phyloP scores from a whole-genome alignment of 2,888 invertebrate genomes.

The Automeris io region DNA sequence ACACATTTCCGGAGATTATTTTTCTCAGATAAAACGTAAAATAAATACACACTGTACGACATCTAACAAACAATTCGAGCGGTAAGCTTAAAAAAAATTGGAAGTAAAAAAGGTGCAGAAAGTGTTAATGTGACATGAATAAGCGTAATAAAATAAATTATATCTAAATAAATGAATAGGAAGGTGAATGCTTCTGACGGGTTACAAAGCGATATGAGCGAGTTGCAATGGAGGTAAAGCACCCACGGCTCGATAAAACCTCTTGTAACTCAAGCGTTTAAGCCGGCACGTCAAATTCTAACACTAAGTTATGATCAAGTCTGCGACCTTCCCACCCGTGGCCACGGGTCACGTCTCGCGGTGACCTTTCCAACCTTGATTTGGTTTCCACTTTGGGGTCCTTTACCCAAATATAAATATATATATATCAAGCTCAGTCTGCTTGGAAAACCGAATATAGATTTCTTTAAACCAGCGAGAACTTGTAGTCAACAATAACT shows the following conservation, averaged over 20 bases:
- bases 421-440: slow-evolving; percentile 55
- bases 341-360: slow-evolving; percentile 82
- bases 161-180: slow-evolving; percentile 43
- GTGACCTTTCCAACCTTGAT: slow-evolving; percentile 88
- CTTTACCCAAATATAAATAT: slow-evolving; percentile 68
- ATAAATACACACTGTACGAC: slow-evolving; percentile 50
- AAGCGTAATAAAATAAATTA: slow-evolving; percentile 44
- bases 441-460: slow-evolving; percentile 53
- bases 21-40: slow-evolving; percentile 28
- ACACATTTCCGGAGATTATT: slow-evolving; percentile 32
- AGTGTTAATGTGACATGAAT: slow-evolving; percentile 48
- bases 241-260: slow-evolving; percentile 75
- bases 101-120: slow-evolving; percentile 47
- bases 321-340: slow-evolving; percentile 56
- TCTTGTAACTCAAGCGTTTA: slow-evolving; percentile 54
- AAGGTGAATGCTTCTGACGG: slow-evolving; percentile 45
- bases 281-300: slow-evolving; percentile 55
- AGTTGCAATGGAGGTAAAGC: slow-evolving; percentile 55
- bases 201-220: slow-evolving; percentile 48
- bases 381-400: slow-evolving; percentile 88
- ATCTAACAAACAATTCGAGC: slow-evolving; percentile 51
- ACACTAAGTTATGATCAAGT: slow-evolving; percentile 42
- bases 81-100: slow-evolving; percentile 48
- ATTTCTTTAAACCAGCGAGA: slow-evolving; percentile 14
- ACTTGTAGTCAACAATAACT: slow-evolving; percentile 13